Conservation (phyloP, 2,797 vertebrate species). For the Poecilia velifera region DNA sequence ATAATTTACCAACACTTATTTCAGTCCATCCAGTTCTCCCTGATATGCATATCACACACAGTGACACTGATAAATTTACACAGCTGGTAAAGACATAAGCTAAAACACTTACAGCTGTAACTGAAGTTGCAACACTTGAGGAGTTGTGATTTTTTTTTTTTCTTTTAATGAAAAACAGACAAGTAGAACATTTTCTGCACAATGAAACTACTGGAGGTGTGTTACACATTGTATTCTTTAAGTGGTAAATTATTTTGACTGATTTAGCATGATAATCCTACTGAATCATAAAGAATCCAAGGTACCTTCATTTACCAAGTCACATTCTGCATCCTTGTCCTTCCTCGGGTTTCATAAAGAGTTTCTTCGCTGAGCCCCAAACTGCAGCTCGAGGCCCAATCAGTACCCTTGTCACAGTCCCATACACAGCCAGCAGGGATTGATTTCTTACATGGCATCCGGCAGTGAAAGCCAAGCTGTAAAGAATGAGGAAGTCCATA, state of each 20-base stretch:
- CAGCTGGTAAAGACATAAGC: background rate
- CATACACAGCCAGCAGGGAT: constrained; percentile 39
- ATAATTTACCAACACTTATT: background rate
- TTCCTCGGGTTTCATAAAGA: constrained; percentile 54
- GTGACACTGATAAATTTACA: background rate
- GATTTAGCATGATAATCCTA: background rate
- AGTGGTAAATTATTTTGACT: background rate
- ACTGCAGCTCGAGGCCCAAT: constrained; percentile 40
- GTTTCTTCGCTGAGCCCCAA: background rate
- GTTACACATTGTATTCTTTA: background rate
- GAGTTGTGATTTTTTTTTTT: background rate
- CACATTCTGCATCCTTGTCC: constrained; percentile 15
- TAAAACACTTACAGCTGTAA: background rate
- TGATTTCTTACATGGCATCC: constrained; percentile 58
- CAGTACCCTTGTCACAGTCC: constrained; percentile 45
- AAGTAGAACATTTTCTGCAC: background rate
- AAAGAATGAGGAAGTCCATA: constrained; percentile 58
- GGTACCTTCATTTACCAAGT: constrained; percentile 15
- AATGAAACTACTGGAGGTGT: background rate
- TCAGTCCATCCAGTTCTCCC: background rate
- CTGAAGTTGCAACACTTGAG: background rate
- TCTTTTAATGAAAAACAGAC: background rate
- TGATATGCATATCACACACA: background rate
- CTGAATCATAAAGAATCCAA: background rate
- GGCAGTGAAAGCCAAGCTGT: constrained; percentile 50